A percentile compares a stretch with the other conserved stretches of the same genome.
Conservation (phyloP, 1,140 invertebrate genomes). For the Drepana arcuata region DNA sequence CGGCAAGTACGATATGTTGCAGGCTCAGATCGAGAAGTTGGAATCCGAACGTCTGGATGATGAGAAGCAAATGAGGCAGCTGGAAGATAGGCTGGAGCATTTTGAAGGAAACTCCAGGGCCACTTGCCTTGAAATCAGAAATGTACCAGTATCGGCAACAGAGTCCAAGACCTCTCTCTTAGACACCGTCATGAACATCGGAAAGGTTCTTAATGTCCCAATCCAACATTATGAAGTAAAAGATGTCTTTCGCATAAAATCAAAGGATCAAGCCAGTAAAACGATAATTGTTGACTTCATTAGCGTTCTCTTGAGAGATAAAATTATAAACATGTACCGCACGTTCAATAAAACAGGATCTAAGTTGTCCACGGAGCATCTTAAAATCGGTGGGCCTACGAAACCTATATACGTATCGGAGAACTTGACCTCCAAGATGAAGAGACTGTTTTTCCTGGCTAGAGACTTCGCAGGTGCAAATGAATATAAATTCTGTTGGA, state of each 20-base stretch:
- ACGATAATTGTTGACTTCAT: constrained; percentile 6
- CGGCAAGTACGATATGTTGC: too few relatives aligned
- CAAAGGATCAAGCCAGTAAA: constrained; percentile 7
- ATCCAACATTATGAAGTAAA: constrained; percentile 7
- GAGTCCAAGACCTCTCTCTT: constrained; percentile 9
- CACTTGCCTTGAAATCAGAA: constrained; percentile 15
- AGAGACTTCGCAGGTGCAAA: constrained; percentile 1
- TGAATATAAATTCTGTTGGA: constrained; percentile 6
- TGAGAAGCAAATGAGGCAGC: too few relatives aligned
- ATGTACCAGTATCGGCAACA: constrained; percentile 6
- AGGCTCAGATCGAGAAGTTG: too few relatives aligned
- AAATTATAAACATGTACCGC: background rate
- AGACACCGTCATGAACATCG: constrained; percentile 5
- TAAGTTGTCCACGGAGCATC: constrained; percentile 1
- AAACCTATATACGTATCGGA: constrained; percentile 9
- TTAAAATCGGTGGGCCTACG: background rate
- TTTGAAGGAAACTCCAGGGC: constrained; percentile 9
- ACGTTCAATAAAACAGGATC: background rate
- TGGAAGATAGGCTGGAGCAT: constrained; percentile 13
- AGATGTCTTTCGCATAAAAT: constrained; percentile 14
- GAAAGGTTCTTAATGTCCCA: constrained; percentile 2
- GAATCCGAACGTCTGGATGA: too few relatives aligned
- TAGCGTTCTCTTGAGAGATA: constrained; percentile 1
- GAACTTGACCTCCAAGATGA: constrained; percentile 3
- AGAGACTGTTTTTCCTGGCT: constrained; percentile 6